Evolutionary conservation across 1,140 invertebrate genomes (phyloP).

Genomic region (Chironomus tepperi): DNA sequence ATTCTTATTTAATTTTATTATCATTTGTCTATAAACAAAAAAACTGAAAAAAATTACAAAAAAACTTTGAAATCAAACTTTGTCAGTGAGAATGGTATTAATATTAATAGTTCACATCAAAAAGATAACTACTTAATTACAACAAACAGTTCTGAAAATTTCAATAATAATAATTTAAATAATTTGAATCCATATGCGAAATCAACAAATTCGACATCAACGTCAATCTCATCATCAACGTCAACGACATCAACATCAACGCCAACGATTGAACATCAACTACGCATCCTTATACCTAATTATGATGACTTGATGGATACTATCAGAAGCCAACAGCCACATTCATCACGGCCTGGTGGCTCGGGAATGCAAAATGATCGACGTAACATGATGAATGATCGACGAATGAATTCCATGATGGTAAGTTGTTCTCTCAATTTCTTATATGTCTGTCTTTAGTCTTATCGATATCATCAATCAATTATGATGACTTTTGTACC

Average conservation of each 20-base stretch:
- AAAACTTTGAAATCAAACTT: background rate
- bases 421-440: too few relatives aligned
- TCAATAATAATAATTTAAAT: slow-evolving; percentile 19
- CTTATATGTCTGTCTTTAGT: too few relatives aligned
- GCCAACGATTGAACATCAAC: background rate
- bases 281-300: background rate
- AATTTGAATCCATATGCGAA: slow-evolving; percentile 20
- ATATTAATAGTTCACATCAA: slow-evolving; percentile 14
- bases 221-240: background rate
- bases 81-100: slow-evolving; percentile 20
- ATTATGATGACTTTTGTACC: too few relatives aligned
- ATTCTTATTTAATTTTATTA: background rate
- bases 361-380: slow-evolving; percentile 16
- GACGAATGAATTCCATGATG: background rate
- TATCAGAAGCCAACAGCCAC: slow-evolving; percentile 14
- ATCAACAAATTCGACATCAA: slow-evolving; percentile 14
- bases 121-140: slow-evolving; percentile 19
- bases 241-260: background rate
- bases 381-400: slow-evolving; percentile 10
- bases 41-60: background rate
- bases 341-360: slow-evolving; percentile 10
- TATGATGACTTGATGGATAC: slow-evolving; percentile 12
- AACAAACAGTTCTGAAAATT: slow-evolving; percentile 10
- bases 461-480: too few relatives aligned
- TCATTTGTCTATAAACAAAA: background rate